Evolutionary conservation across 2,888 invertebrate species (phyloP).

Genomic region (Antheraea assamensis): DNA sequence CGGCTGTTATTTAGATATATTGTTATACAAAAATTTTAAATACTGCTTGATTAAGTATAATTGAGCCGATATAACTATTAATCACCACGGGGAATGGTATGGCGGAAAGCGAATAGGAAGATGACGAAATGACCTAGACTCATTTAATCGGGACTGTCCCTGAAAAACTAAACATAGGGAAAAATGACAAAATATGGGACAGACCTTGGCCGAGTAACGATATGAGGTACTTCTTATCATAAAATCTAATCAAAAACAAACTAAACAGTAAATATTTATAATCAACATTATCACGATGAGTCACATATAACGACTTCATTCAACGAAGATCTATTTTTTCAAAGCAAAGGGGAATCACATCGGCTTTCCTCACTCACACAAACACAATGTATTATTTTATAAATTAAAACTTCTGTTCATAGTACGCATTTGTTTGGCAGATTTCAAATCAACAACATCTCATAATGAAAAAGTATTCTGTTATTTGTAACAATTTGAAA

Average conservation of each 20-base stretch:
- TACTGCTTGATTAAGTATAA: neutral
- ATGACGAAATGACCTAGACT: too few species aligned
- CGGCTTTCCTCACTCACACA: conserved; percentile 11
- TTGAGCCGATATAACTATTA: too few species aligned
- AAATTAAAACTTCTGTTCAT: conserved; percentile 14
- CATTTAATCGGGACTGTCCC: too few species aligned
- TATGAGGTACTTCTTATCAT: neutral
- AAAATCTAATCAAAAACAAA: neutral
- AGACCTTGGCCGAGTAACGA: neutral
- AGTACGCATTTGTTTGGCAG: conserved; percentile 16
- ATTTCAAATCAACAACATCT: conserved; percentile 11
- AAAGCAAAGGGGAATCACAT: neutral
- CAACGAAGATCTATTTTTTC: neutral
- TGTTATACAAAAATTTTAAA: too few species aligned
- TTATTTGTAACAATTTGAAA: conserved; percentile 47
- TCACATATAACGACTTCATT: neutral
- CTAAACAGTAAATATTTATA: neutral
- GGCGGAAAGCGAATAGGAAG: too few species aligned
- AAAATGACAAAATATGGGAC: neutral
- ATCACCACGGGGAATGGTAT: too few species aligned
- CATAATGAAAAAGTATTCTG: conserved; percentile 48
- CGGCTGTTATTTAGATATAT: too few species aligned
- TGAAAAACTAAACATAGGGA: neutral
- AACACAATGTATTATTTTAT: conserved; percentile 22
- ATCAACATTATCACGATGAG: neutral